phyloP scores from a whole-genome alignment of 2,888 invertebrate species.

The Sussaba pulchella region DNA sequence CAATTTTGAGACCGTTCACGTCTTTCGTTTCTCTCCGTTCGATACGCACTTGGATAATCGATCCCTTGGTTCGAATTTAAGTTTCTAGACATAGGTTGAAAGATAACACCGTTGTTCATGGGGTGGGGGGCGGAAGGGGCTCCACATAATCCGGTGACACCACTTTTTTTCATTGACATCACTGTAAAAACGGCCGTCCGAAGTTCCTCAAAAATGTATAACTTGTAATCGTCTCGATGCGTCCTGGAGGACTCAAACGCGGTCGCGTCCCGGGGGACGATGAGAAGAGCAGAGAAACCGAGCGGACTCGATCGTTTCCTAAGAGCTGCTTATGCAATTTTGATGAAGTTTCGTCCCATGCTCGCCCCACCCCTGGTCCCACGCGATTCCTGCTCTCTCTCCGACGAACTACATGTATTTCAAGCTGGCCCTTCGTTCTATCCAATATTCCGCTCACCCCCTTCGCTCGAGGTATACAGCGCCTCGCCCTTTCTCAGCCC shows the following conservation, averaged over 20 bases:
- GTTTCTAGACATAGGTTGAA: conserved; percentile 40
- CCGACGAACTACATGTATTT: conserved; percentile 69
- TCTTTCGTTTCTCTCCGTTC: neutral
- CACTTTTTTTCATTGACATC: neutral
- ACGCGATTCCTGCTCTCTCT: conserved; percentile 35
- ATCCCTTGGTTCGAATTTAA: conserved; percentile 5
- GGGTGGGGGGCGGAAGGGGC: neutral
- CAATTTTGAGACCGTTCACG: conserved; percentile 17
- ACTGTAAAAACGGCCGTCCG: conserved; percentile 44
- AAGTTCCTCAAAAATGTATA: conserved; percentile 76
- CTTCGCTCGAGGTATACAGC: conserved; percentile 20
- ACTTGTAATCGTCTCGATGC: conserved; percentile 81
- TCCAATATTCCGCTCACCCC: conserved; percentile 40
- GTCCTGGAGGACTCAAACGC: conserved; percentile 76
- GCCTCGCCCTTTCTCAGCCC: conserved; percentile 23
- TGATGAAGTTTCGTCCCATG: conserved; percentile 77
- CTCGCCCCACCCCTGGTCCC: conserved; percentile 53
- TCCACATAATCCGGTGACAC: conserved; percentile 8
- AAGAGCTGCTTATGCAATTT: conserved; percentile 83
- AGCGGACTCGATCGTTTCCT: conserved; percentile 81
- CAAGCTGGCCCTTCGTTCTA: conserved; percentile 66
- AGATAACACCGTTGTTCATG: no score
- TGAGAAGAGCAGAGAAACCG: conserved; percentile 41
- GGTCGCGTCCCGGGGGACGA: conserved; percentile 78
- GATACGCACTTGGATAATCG: neutral